Evolutionary conservation across 1,140 invertebrate species (phyloP), one percentile per base, ranked within the genome.

Genomic region (Leptinotarsa lineolata): DNA sequence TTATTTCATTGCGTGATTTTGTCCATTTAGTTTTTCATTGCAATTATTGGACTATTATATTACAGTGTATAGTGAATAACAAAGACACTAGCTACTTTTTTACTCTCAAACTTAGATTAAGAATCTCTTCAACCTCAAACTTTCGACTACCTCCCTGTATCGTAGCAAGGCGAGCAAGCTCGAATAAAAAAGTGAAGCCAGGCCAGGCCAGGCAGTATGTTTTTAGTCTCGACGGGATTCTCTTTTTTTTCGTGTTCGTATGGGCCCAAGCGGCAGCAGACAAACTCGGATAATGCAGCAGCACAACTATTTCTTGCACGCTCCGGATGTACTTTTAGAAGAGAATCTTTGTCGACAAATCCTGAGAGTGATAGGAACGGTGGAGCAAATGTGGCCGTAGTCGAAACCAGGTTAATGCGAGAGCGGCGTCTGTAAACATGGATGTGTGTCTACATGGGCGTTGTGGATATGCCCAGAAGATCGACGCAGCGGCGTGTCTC

Each of bases 381-480:
- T 16, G 12, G 48, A n/a, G 48, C 48, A 18, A 54, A 54, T 54
- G 48, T 54, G 48, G 48, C 48, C 48, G 48, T 54, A 54, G 48
- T 54, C 15, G 48, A 54, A 54, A 54, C 48, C 48, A 54, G 15
- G 48, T 54, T 54, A 11, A 54, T n/a, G 15, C 15, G 48, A 54
- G 48, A 54, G 48, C 48, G 48, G 48, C 48, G 48, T 54, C n/a
- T 54, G 15, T 54, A 54, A 54, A 54, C 48, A 54, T 54, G 0
- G 48, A 54, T 54, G 48, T 54, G 48, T 54, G 48, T 54, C 48
- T 54, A 54, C 48, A 54, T 54, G 48, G 48, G 48, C 48, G 48
- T 54, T 54, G 48, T 54, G 48, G n/a, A 18, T 54, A 12, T 54
- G 48, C 48, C 48, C 15, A 54, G 48, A 54, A 54, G 48, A 18